phyloP scores from a whole-genome alignment of 2,888 invertebrate genomes.

The Volucella bombylans region DNA sequence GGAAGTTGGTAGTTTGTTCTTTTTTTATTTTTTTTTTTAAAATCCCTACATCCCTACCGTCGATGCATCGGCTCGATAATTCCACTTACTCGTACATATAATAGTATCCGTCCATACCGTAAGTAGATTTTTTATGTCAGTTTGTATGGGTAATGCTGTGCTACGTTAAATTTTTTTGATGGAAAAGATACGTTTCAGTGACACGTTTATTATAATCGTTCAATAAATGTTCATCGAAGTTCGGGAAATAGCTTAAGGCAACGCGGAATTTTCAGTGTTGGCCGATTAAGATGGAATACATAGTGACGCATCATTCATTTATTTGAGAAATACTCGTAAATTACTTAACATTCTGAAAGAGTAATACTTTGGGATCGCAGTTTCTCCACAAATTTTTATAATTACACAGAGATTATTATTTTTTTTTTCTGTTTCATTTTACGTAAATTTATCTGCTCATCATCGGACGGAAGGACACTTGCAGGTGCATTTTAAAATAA shows the following conservation, averaged over 20 bases:
- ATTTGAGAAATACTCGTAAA: constrained; percentile 1
- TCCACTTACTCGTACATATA: constrained; percentile 2
- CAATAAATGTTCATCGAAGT: constrained; percentile 37
- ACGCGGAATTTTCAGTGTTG: background rate
- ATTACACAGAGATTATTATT: background rate
- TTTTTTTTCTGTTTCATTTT: too few species aligned
- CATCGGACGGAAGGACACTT: too few species aligned
- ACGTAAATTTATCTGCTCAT: too few species aligned
- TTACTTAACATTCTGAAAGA: constrained; percentile 2
- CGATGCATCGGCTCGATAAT: constrained; percentile 4
- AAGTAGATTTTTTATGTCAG: constrained; percentile 14
- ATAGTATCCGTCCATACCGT: background rate
- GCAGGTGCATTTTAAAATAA: too few species aligned
- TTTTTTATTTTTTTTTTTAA: background rate
- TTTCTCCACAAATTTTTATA: background rate
- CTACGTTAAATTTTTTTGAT: constrained; percentile 15
- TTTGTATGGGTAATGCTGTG: constrained; percentile 1
- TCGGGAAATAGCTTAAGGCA: constrained; percentile 6
- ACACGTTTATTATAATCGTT: constrained; percentile 55
- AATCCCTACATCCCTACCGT: constrained; percentile 45
- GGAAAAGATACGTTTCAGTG: constrained; percentile 33
- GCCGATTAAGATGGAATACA: background rate
- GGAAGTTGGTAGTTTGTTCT: background rate
- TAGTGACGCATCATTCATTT: background rate
- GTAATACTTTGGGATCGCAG: background rate